Conservation (phyloP, 1,140 invertebrate species). For the Maniola jurtina region DNA sequence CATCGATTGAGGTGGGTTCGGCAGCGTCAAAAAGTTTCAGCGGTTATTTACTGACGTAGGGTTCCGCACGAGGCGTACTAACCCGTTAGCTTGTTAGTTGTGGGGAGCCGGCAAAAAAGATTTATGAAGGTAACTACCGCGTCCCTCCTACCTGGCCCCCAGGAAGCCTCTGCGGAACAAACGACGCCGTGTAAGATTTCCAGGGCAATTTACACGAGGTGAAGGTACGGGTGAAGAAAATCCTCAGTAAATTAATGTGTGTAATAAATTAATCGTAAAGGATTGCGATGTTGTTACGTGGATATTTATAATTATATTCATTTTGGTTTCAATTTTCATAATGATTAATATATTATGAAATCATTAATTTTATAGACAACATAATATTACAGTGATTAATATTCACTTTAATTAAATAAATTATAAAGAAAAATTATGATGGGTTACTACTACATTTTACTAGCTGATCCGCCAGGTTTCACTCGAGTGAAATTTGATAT, state of each 20-base stretch:
- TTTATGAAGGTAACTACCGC: constrained; percentile 68
- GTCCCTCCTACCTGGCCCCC: constrained; percentile 56
- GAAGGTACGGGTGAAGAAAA: constrained; percentile 22
- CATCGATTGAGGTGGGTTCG: constrained; percentile 7
- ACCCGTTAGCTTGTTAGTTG: constrained; percentile 67
- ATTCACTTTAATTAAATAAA: too few species aligned
- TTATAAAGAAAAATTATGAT: too few species aligned
- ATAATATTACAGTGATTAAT: too few species aligned
- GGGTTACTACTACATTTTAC: too few species aligned
- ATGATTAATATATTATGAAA: background rate
- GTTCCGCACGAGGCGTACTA: constrained; percentile 42
- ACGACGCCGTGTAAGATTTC: constrained; percentile 71
- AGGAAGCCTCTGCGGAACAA: constrained; percentile 63
- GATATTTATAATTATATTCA: background rate
- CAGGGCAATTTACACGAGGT: constrained; percentile 65
- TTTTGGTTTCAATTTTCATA: background rate
- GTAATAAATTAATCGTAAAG: constrained; percentile 27
- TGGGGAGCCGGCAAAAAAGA: constrained; percentile 66
- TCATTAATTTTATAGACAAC: too few species aligned
- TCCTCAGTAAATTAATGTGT: constrained; percentile 24
- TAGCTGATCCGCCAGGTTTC: too few species aligned
- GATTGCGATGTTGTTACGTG: constrained; percentile 4
- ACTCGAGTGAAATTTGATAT: too few species aligned
- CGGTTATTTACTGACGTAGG: constrained; percentile 59
- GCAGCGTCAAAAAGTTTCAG: constrained; percentile 63